Percentiles rank a stretch among this genome's conserved stretches.
These are phyloP conservation scores for Eclectus roratus DNA, from an alignment of 2,113 vertebrate species.

Conservation along the genomic window DNA sequence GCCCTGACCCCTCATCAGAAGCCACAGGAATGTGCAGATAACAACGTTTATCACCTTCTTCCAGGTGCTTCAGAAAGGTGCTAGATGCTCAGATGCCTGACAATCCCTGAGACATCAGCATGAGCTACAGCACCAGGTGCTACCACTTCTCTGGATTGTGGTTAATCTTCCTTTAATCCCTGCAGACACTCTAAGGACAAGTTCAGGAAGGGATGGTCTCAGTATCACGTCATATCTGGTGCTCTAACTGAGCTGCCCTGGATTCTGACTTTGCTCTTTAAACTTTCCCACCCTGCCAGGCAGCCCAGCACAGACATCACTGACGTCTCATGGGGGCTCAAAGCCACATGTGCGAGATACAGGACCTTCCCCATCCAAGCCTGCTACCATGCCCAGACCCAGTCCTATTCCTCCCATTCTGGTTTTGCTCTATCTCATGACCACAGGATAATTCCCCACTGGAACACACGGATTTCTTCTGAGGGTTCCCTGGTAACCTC, in stretches of 20 bases:
- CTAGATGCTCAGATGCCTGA: neutral
- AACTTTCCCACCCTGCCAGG: neutral
- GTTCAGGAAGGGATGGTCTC: neutral
- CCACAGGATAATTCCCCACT: neutral
- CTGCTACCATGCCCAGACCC: neutral
- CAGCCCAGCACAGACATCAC: neutral
- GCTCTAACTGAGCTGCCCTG: neutral
- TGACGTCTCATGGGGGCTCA: neutral
- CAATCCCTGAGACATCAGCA: neutral
- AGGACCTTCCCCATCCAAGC: neutral
- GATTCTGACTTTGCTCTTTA: neutral
- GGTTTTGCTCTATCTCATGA: neutral
- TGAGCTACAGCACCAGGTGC: neutral
- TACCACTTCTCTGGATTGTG: neutral
- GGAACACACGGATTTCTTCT: neutral
- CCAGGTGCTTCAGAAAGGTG: neutral
- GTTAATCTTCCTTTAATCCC: neutral
- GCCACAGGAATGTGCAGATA: neutral
- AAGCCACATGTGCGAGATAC: neutral
- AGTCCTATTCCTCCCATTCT: neutral
- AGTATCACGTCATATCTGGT: fast-evolving
- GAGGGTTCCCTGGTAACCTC: neutral
- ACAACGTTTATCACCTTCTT: neutral
- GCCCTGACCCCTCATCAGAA: neutral
- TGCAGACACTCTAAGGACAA: neutral